Conservation (phyloP, 2,113 vertebrate genomes). For the Lucifuga dentata region DNA sequence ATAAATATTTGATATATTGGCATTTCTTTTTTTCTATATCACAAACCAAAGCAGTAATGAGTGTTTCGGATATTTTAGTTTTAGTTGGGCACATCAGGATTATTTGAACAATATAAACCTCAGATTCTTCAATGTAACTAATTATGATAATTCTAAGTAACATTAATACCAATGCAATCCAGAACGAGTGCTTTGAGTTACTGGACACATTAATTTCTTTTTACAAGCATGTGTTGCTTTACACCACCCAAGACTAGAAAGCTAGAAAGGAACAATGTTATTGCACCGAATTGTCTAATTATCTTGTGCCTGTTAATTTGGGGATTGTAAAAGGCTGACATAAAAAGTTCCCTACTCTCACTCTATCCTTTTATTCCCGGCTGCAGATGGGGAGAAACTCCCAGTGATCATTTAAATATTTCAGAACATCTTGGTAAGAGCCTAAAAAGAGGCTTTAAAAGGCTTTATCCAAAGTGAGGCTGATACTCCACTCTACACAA, state of each 20-base stretch:
- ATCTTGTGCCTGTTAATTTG: constrained; percentile 74
- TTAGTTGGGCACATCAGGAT: too few species aligned
- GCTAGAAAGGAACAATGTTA: constrained; percentile 68
- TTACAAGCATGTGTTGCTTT: constrained; percentile 41
- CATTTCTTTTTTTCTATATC: too few species aligned
- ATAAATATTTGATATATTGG: too few species aligned
- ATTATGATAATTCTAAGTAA: constrained; percentile 45
- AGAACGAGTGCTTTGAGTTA: constrained; percentile 44
- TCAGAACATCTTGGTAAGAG: constrained; percentile 74
- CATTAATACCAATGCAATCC: constrained; percentile 31
- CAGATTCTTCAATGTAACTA: constrained; percentile 45
- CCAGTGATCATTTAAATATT: constrained; percentile 80
- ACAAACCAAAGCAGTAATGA: too few species aligned
- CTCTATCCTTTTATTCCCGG: constrained; percentile 67
- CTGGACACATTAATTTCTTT: constrained; percentile 58
- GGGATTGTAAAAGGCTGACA: constrained; percentile 70
- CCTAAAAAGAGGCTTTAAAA: constrained; percentile 74
- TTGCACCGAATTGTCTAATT: constrained; percentile 74
- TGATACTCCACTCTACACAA: constrained; percentile 50
- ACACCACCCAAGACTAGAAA: constrained; percentile 68
- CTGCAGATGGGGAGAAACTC: constrained; percentile 70
- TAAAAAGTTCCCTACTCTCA: constrained; percentile 66
- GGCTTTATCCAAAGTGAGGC: constrained; percentile 61
- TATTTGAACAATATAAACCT: constrained; percentile 19
- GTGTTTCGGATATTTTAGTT: too few species aligned